Evolutionary conservation across 2,113 vertebrate species (phyloP).

Genomic region (Lepus europaeus): DNA sequence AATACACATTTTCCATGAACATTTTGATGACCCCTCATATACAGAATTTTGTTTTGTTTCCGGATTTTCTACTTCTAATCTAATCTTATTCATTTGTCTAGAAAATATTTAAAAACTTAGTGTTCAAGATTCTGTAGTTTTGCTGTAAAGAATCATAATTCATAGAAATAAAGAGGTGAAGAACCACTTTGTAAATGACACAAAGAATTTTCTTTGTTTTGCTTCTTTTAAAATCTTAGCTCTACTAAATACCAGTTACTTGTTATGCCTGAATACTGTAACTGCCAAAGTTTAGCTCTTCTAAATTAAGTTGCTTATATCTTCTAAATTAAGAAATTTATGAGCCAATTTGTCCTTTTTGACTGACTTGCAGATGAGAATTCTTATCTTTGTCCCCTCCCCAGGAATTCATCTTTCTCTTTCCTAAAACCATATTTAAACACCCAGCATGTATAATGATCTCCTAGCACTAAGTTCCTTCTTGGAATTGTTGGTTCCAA

Average conservation of each 20-base stretch:
- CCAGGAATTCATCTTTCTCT: slow-evolving; percentile 84
- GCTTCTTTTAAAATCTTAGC: slow-evolving; percentile 45
- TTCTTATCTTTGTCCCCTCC: neutral
- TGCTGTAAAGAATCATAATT: slow-evolving; percentile 35
- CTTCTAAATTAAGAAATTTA: slow-evolving; percentile 21
- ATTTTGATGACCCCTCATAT: neutral
- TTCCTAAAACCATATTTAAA: slow-evolving; percentile 81
- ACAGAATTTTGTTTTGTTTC: slow-evolving; percentile 11
- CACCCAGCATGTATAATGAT: slow-evolving; percentile 61
- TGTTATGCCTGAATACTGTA: slow-evolving; percentile 42
- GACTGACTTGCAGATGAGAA: slow-evolving; percentile 55
- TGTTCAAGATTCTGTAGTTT: neutral
- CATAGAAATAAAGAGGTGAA: slow-evolving; percentile 49
- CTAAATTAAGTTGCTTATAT: slow-evolving; percentile 33
- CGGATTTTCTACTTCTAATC: slow-evolving; percentile 46
- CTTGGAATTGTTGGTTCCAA: neutral
- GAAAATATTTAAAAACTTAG: slow-evolving; percentile 50
- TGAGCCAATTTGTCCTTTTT: slow-evolving; percentile 29
- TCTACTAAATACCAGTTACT: slow-evolving; percentile 21
- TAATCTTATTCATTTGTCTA: slow-evolving; percentile 45
- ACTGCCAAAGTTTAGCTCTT: slow-evolving; percentile 34
- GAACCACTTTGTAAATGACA: slow-evolving; percentile 48
- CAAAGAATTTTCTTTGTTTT: slow-evolving; percentile 41
- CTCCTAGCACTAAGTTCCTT: slow-evolving; percentile 43
- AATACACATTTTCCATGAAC: too few species aligned